Percentiles rank a stretch among this genome's conserved stretches.
Evolutionary conservation across 1,140 invertebrate genomes (phyloP).

Genomic region (Telenomus remus): DNA sequence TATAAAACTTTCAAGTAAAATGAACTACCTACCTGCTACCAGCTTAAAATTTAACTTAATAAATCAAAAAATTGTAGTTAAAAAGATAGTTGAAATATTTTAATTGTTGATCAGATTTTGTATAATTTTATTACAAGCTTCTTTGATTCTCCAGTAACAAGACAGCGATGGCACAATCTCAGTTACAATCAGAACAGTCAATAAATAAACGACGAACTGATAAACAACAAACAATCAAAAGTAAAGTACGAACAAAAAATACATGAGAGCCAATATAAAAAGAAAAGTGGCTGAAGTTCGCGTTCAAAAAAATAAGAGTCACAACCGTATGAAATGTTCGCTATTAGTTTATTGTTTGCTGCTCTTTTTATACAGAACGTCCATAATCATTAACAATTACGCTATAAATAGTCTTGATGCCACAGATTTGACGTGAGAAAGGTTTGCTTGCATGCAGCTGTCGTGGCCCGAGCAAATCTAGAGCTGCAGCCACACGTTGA

Average conservation of each 20-base stretch:
- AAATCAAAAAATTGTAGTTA: no score
- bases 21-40: no score
- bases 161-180: slow-evolving; percentile 52
- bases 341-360: slow-evolving; percentile 69
- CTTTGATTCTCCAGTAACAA: slow-evolving; percentile 52
- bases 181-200: slow-evolving; percentile 46
- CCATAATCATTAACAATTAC: slow-evolving; percentile 67
- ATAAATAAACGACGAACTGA: slow-evolving; percentile 25
- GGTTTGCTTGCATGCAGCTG: slow-evolving; percentile 64
- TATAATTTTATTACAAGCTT: slow-evolving; percentile 42
- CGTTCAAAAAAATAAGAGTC: slow-evolving; percentile 8
- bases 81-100: no score
- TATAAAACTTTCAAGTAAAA: background rate
- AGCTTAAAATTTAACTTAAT: no score
- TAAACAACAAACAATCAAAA: no score
- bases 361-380: slow-evolving; percentile 69
- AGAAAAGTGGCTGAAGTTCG: no score
- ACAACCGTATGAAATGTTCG: slow-evolving; percentile 62
- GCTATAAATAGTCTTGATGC: slow-evolving; percentile 66
- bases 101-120: no score
- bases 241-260: no score
- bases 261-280: no score
- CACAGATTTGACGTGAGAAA: slow-evolving; percentile 22
- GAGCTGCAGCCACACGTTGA: slow-evolving; percentile 34
- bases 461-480: background rate